Evolutionary conservation across 2,888 invertebrate species (phyloP), one percentile per base, ranked within the genome.

Genomic region (Petrolisthes manimaculis): DNA sequence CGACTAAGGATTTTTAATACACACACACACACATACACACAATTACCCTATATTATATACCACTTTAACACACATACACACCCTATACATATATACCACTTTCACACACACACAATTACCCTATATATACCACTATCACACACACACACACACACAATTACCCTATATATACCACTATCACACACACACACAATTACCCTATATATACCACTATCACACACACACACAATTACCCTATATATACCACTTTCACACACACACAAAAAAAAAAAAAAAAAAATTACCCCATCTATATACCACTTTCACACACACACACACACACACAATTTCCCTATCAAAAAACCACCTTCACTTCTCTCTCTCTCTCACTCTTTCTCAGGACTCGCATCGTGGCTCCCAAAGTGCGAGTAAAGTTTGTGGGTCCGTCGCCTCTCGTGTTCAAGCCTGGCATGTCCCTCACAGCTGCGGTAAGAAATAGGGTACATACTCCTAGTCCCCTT

Each of bases 371-470:
- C 79, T 14, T 55, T 55, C 56, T 18, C 79, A 86, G 86, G 12
- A 86, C 86, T 4, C 61, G 86, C 2, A 61, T 86, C 51, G 67
- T 78, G 18, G n/a, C 75, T 4, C 82, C 82, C 6, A 24, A 61
- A 51, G 77, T 86, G 12, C 78, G 83, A 24, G 24, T 86, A n/a
- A 24, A 54, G 12, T 83, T 83, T 69, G 55, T 86, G 37, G 83
- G 83, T 4, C 51, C 82, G 1, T 21, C 77, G 3, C 83, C 82
- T 4, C n/a, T 86, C 37, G 78, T 86, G n/a, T 86, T 86, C 78
- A 86, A 86, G 71, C 86, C 86, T 67, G 86, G 86, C 5, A 86
- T 86, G 86, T 54, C 86, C 0, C 69, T 83, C 82, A 75, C 75
- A 5, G 14, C 77, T 5, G 83, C 86, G 8, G 86, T 86, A 67